Evolutionary conservation across 2,888 invertebrate species (phyloP).

Genomic region (Drosophila anomalipes): DNA sequence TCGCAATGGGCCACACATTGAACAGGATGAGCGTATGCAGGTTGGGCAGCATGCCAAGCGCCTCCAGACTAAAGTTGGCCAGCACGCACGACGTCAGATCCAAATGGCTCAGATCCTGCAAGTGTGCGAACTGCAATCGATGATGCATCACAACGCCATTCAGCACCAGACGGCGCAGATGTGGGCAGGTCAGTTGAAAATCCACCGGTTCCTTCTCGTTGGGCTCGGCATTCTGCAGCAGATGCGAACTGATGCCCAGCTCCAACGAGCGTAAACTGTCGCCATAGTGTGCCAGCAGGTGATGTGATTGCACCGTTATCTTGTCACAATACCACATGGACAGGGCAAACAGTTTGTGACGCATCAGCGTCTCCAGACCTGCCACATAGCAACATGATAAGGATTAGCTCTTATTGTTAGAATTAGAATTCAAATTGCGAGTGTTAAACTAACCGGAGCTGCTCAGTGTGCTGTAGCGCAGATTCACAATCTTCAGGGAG

Average conservation of each 20-base stretch:
- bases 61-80: conserved; percentile 84
- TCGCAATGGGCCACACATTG: conserved; percentile 89
- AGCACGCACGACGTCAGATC: conserved; percentile 85
- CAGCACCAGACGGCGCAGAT: conserved; percentile 83
- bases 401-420: neutral
- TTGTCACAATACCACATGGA: conserved; percentile 91
- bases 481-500: conserved; percentile 89
- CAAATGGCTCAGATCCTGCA: conserved; percentile 82
- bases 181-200: conserved; percentile 86
- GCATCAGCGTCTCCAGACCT: conserved; percentile 88
- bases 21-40: conserved; percentile 92
- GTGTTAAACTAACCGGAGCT: conserved; percentile 87
- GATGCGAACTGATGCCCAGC: conserved; percentile 89
- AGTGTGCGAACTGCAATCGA: conserved; percentile 82
- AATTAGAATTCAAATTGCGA: neutral
- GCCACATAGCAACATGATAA: neutral
- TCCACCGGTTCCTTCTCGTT: conserved; percentile 87
- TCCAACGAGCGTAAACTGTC: conserved; percentile 89
- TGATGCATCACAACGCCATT: conserved; percentile 85
- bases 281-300: conserved; percentile 89
- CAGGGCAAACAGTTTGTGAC: conserved; percentile 90
- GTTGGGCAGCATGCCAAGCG: conserved; percentile 88
- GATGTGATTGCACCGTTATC: conserved; percentile 88
- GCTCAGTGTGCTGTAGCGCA: conserved; percentile 90
- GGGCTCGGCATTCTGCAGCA: conserved; percentile 86